Percentiles rank a stretch among this genome's conserved stretches.
These are phyloP conservation scores for Parauchenoglanis ngamensis DNA, from an alignment of 2,797 vertebrate species.

Conservation along the genomic window DNA sequence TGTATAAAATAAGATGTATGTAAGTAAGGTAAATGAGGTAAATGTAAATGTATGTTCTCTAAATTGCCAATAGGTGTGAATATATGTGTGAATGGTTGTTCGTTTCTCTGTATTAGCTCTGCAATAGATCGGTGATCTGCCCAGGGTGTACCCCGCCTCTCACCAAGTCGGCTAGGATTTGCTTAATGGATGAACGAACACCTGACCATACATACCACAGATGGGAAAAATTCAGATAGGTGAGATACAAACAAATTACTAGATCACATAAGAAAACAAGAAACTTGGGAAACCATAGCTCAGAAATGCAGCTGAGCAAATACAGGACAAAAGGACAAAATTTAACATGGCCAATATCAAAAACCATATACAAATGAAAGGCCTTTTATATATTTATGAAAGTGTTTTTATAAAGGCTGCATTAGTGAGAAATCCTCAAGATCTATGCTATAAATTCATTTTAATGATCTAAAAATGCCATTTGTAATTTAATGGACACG, in stretches of 20 bases:
- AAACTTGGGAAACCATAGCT: neutral
- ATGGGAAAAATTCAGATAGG: neutral
- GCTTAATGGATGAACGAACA: too few species aligned
- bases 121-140: too few species aligned
- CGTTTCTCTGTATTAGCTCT: too few species aligned
- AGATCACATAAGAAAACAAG: neutral
- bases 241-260: neutral
- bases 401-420: conserved; percentile 29
- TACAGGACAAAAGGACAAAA: neutral
- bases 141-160: too few species aligned
- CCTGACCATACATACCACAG: neutral
- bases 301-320: neutral
- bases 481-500: conserved; percentile 22
- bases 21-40: too few species aligned
- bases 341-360: neutral
- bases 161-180: too few species aligned
- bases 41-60: too few species aligned
- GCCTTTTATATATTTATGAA: neutral
- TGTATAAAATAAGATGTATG: too few species aligned
- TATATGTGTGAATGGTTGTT: too few species aligned
- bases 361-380: neutral
- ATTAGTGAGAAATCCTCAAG: conserved; percentile 19
- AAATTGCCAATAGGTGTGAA: too few species aligned
- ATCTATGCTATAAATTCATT: conserved; percentile 8
- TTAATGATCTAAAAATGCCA: conserved; percentile 9